Percentiles rank a stretch among this genome's conserved stretches.
phyloP scores from a whole-genome alignment of 1,140 invertebrate species.

The Caenorhabditis latens region DNA sequence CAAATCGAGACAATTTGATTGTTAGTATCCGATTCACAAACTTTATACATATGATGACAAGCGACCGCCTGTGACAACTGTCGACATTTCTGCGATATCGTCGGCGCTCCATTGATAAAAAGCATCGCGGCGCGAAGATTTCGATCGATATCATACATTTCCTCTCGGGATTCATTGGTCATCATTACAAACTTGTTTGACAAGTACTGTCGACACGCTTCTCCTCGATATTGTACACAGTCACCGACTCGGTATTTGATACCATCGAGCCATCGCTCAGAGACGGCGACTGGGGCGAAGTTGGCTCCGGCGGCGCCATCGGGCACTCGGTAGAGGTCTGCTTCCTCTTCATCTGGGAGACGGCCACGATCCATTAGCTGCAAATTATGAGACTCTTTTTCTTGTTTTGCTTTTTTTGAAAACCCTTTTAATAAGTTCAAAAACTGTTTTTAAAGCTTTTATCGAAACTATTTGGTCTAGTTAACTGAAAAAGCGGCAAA shows the following conservation, averaged over 20 bases:
- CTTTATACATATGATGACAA: conserved; percentile 69
- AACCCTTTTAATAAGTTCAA: background rate
- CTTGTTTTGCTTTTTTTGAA: background rate
- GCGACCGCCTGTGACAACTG: conserved; percentile 68
- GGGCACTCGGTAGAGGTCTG: conserved; percentile 63
- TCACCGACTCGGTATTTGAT: conserved; percentile 65
- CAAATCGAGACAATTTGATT: conserved; percentile 63
- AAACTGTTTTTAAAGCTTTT: too few relatives aligned
- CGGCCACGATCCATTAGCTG: conserved; percentile 67
- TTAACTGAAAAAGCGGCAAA: too few relatives aligned
- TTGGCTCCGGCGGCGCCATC: conserved; percentile 63
- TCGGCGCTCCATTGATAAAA: conserved; percentile 64
- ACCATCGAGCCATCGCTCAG: conserved; percentile 66
- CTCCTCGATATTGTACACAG: conserved; percentile 65
- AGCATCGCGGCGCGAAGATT: conserved; percentile 68
- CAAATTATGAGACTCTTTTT: background rate
- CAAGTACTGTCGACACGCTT: conserved; percentile 67
- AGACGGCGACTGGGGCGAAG: conserved; percentile 46
- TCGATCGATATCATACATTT: conserved; percentile 69
- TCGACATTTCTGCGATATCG: conserved; percentile 63
- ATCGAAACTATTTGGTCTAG: too few relatives aligned
- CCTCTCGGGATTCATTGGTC: conserved; percentile 66
- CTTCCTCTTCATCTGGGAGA: conserved; percentile 65
- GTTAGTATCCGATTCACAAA: conserved; percentile 59
- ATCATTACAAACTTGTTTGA: conserved; percentile 67